These are phyloP conservation scores for Xestia xanthographa DNA, from an alignment of 2,888 invertebrate genomes.

Conservation along the genomic window DNA sequence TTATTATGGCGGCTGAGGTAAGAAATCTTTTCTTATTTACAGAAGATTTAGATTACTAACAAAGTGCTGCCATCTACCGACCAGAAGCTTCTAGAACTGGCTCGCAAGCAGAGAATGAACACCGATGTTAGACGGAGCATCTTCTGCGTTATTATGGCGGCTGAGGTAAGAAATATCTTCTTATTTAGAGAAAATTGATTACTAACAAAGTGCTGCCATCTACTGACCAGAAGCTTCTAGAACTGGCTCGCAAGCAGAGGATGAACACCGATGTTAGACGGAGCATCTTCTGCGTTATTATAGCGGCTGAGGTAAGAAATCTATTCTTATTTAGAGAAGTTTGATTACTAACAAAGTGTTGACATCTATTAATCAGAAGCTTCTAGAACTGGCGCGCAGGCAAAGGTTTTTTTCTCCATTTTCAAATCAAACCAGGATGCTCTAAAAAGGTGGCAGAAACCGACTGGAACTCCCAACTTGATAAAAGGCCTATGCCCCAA, in stretches of 20 bases:
- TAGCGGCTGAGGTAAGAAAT: constrained; percentile 95
- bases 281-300: constrained; percentile 97
- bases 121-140: constrained; percentile 97
- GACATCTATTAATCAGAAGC: constrained; percentile 86
- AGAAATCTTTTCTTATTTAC: too few species aligned
- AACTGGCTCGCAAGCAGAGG: constrained; percentile 95
- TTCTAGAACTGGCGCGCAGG: constrained; percentile 95
- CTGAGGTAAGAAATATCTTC: constrained; percentile 92
- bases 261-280: constrained; percentile 98
- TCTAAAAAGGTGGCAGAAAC: neutral
- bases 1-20: constrained; percentile 97
- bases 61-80: constrained; percentile 78
- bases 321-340: neutral
- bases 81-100: constrained; percentile 94
- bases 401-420: constrained; percentile 91
- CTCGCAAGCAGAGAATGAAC: constrained; percentile 97
- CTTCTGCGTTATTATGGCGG: constrained; percentile 97
- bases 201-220: constrained; percentile 64
- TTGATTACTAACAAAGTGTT: neutral
- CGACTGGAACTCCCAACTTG: neutral
- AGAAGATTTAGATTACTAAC: too few species aligned
- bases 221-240: constrained; percentile 92
- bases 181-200: neutral
- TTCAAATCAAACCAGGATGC: neutral
- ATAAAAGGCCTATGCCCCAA: neutral